Evolutionary conservation across 2,797 vertebrate genomes (phyloP).

Genomic region (Characodon lateralis): DNA sequence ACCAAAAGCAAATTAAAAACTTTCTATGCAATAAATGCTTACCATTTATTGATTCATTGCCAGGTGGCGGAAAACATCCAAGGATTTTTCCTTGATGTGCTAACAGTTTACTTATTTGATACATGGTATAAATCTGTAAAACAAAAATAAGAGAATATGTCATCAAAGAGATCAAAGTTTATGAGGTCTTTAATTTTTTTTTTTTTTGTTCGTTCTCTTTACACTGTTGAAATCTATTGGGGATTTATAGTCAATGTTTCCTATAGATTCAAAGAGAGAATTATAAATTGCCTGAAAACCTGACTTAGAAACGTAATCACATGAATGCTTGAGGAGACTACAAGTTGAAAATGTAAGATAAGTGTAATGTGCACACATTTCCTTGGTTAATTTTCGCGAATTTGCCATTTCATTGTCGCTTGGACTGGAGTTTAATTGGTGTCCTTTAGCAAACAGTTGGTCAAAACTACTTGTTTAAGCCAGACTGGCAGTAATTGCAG

Average conservation of each 20-base stretch:
- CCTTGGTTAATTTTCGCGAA: not conserved
- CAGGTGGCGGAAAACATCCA: not conserved
- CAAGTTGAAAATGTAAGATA: not conserved
- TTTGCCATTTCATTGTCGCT: not conserved
- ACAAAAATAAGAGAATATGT: conserved; percentile 11
- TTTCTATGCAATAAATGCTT: conserved; percentile 40
- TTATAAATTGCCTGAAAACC: not conserved
- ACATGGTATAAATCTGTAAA: conserved; percentile 29
- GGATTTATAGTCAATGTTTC: not conserved
- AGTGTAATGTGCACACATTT: not conserved
- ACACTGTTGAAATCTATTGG: conserved; percentile 11
- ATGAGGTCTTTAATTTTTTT: conserved; percentile 14
- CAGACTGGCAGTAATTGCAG: conserved; percentile 31
- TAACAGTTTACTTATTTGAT: conserved; percentile 11
- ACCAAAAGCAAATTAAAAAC: conserved; percentile 17
- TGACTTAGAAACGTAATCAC: conserved; percentile 2
- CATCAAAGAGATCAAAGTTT: conserved; percentile 10
- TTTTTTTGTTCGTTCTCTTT: conserved; percentile 11
- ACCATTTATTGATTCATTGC: conserved; percentile 41
- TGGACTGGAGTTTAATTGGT: conserved; percentile 34
- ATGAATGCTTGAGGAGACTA: not conserved
- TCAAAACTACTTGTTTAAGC: conserved; percentile 48
- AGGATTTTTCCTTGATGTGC: conserved; percentile 15
- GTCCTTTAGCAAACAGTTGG: conserved; percentile 23
- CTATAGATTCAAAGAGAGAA: not conserved